These are phyloP conservation scores for Distichodus sexfasciatus DNA, from an alignment of 2,797 vertebrate species.

Conservation along the genomic window DNA sequence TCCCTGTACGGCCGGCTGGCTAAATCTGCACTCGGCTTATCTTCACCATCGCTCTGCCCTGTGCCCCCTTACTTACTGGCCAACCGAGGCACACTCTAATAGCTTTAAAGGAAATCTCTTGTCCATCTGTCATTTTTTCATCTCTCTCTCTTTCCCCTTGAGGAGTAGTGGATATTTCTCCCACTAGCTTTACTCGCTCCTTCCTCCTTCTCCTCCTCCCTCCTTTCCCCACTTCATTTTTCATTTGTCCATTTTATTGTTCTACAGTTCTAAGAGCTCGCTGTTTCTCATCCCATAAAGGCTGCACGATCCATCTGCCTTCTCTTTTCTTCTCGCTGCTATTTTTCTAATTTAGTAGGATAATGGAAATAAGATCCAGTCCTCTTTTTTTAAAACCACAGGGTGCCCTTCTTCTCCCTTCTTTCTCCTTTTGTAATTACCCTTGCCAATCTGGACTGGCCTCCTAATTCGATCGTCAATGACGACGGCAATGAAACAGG, in stretches of 20 bases:
- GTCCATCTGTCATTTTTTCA: conserved; percentile 68
- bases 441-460: conserved; percentile 25
- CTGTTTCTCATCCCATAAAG: conserved; percentile 9
- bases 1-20: conserved; percentile 45
- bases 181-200: neutral
- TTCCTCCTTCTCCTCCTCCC: conserved; percentile 10
- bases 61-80: conserved; percentile 67
- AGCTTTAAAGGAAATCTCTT: conserved; percentile 61
- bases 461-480: conserved; percentile 47
- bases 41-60: conserved; percentile 48
- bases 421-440: conserved; percentile 36
- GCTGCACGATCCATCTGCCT: conserved; percentile 19
- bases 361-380: conserved; percentile 22
- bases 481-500: conserved; percentile 39
- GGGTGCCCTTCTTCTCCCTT: neutral
- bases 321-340: conserved; percentile 9
- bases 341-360: conserved; percentile 20
- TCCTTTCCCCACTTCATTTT: conserved; percentile 6
- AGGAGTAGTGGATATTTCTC: conserved; percentile 58
- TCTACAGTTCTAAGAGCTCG: conserved; percentile 33
- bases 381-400: neutral
- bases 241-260: conserved; percentile 40
- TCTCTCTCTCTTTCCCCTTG: conserved; percentile 54
- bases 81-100: conserved; percentile 57
- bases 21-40: conserved; percentile 51